phyloP scores from a whole-genome alignment of 2,797 vertebrate species.

The Notolabrus celidotus region DNA sequence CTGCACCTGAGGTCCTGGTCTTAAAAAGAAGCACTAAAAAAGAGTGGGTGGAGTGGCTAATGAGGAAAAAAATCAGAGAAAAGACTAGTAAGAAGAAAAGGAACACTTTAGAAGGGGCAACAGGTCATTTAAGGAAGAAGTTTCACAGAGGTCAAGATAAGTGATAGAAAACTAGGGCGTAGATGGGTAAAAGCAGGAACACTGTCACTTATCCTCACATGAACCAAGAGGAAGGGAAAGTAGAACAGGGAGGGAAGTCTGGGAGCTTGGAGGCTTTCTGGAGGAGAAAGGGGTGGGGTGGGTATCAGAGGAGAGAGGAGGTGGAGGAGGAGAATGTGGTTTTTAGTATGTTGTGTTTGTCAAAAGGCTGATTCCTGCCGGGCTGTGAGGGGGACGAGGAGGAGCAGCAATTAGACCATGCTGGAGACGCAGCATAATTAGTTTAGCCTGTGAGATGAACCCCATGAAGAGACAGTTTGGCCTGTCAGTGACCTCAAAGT shows the following conservation, averaged over 20 bases:
- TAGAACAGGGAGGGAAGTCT: constrained; percentile 16
- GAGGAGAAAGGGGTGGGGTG: constrained; percentile 6
- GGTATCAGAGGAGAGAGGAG: constrained; percentile 2
- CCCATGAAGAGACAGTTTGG: constrained; percentile 3
- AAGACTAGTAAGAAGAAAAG: constrained; percentile 7
- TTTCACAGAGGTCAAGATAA: constrained; percentile 10
- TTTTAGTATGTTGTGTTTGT: constrained; percentile 28
- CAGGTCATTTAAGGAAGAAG: constrained; percentile 1
- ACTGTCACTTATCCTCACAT: constrained; percentile 12
- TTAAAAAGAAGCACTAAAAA: constrained; percentile 28
- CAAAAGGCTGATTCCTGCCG: constrained; percentile 27
- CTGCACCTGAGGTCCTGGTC: constrained; percentile 35
- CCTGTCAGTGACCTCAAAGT: constrained; percentile 15
- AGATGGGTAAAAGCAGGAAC: not conserved
- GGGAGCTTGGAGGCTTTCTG: constrained; percentile 37
- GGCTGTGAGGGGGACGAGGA: constrained; percentile 26
- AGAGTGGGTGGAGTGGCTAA: constrained; percentile 23
- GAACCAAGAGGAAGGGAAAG: constrained; percentile 15
- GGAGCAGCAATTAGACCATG: constrained; percentile 29
- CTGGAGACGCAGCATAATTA: constrained; percentile 26
- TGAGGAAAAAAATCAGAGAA: constrained; percentile 9
- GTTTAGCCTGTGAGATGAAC: constrained; percentile 3
- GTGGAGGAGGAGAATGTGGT: constrained; percentile 7
- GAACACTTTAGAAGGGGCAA: not conserved
- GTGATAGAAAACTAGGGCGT: not conserved